Percentiles rank a stretch among this genome's conserved stretches.
Evolutionary conservation across 2,888 invertebrate species (phyloP).

Genomic region (Graphium colonna): DNA sequence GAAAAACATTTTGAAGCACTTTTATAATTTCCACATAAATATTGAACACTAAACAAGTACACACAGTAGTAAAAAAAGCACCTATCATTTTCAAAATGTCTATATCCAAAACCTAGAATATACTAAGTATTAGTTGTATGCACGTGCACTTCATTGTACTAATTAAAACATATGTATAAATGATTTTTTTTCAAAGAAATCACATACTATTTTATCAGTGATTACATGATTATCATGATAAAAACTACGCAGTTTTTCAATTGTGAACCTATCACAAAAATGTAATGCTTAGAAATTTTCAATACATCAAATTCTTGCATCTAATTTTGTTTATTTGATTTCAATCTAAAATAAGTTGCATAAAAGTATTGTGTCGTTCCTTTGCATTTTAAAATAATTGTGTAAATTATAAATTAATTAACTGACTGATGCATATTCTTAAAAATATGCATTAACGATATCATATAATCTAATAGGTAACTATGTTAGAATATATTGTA

Average conservation of each 20-base stretch:
- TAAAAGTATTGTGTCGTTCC: no score
- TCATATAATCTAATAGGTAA: no score
- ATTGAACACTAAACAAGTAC: background rate
- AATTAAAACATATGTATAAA: constrained; percentile 1
- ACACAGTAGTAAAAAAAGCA: background rate
- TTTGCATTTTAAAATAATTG: no score
- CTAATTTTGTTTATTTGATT: background rate
- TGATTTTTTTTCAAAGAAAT: constrained; percentile 6
- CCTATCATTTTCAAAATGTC: constrained; percentile 5
- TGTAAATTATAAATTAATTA: no score
- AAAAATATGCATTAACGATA: no score
- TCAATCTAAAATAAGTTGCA: no score
- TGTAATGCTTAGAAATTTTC: background rate
- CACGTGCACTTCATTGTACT: background rate
- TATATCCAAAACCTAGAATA: background rate
- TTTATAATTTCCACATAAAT: background rate
- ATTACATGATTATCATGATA: constrained; percentile 15
- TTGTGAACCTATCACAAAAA: constrained; percentile 2
- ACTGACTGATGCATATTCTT: no score
- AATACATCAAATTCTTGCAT: background rate
- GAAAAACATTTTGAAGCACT: constrained; percentile 3
- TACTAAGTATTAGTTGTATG: background rate
- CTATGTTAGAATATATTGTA: no score
- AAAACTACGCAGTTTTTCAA: constrained; percentile 4
- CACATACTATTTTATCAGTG: constrained; percentile 10